Conservation (phyloP, 2,888 invertebrate species). For the Crocallis elinguaria region DNA sequence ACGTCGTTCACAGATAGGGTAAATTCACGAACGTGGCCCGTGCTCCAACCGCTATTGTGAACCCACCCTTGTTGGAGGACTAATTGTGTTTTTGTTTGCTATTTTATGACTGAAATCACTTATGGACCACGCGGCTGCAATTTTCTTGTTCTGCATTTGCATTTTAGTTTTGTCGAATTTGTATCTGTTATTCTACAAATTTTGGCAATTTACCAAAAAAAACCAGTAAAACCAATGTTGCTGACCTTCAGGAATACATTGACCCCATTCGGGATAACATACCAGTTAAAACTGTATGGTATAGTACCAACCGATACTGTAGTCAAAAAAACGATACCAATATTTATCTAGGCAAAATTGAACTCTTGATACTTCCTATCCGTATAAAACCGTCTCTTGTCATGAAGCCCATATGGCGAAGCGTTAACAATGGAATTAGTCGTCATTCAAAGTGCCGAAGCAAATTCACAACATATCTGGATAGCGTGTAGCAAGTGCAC, state of each 20-base stretch:
- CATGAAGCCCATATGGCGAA: slow-evolving; percentile 76
- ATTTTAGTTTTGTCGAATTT: too few relatives aligned
- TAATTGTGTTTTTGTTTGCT: slow-evolving; percentile 81
- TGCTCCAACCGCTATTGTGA: slow-evolving; percentile 59
- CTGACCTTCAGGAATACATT: too few relatives aligned
- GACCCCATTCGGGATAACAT: too few relatives aligned
- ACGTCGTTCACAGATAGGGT: slow-evolving; percentile 8
- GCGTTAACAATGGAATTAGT: slow-evolving; percentile 82
- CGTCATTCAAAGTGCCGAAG: slow-evolving; percentile 78
- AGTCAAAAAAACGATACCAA: too few relatives aligned
- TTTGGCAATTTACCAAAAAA: too few relatives aligned
- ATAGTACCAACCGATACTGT: too few relatives aligned
- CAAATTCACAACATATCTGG: slow-evolving; percentile 75
- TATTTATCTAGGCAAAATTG: slow-evolving; percentile 30
- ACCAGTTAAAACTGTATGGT: too few relatives aligned
- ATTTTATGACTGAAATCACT: slow-evolving; percentile 62
- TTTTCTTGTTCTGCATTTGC: too few relatives aligned
- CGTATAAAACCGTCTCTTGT: slow-evolving; percentile 62
- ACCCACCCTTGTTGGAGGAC: slow-evolving; percentile 53
- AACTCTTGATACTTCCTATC: slow-evolving; percentile 57
- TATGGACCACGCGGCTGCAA: too few relatives aligned
- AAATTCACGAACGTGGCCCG: slow-evolving; percentile 51
- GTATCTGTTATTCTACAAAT: too few relatives aligned
- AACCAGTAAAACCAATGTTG: too few relatives aligned
- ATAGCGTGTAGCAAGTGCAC: slow-evolving; percentile 79